Conservation (phyloP, 1,140 invertebrate species). For the Neodiprion fabricii region DNA sequence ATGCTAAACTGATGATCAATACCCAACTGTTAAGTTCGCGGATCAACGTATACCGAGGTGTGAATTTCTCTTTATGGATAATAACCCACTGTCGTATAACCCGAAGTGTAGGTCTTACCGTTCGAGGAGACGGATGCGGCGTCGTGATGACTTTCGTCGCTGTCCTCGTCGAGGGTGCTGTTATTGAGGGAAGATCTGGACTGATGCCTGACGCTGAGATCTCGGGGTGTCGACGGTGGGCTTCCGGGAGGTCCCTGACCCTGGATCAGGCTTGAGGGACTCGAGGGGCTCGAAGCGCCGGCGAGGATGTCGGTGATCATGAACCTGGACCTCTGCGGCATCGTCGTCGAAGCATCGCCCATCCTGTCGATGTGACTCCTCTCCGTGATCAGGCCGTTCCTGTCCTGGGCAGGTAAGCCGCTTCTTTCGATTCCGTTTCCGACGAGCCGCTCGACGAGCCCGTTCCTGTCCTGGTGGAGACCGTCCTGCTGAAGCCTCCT, state of each 20-base stretch:
- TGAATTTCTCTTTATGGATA: too few species aligned
- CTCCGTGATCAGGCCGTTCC: slow-evolving; percentile 47
- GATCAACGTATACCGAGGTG: too few species aligned
- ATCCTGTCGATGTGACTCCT: slow-evolving; percentile 48
- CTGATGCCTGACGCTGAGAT: slow-evolving; percentile 55
- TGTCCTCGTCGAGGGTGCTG: slow-evolving; percentile 57
- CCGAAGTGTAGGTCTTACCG: slow-evolving; percentile 41
- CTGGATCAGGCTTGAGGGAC: slow-evolving; percentile 42
- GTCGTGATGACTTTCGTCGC: slow-evolving; percentile 58
- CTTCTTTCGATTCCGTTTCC: slow-evolving; percentile 32
- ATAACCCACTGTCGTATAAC: too few species aligned
- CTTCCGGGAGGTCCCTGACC: slow-evolving; percentile 54
- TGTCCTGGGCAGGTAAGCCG: slow-evolving; percentile 29
- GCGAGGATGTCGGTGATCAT: slow-evolving; percentile 83
- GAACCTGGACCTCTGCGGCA: slow-evolving; percentile 73
- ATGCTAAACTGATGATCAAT: too few species aligned
- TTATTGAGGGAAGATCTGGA: slow-evolving; percentile 47
- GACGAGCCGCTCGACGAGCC: slow-evolving; percentile 42
- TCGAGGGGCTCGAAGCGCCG: slow-evolving; percentile 56
- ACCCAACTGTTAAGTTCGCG: too few species aligned
- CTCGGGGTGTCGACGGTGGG: slow-evolving; percentile 53
- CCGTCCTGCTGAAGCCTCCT: slow-evolving; percentile 45
- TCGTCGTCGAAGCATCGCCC: slow-evolving; percentile 59
- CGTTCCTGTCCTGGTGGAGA: slow-evolving; percentile 35
- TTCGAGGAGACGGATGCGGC: slow-evolving; percentile 57